Evolutionary conservation across 1,140 invertebrate species (phyloP), one percentile per base, ranked within the genome.

Genomic region (Bombyx mandarina): DNA sequence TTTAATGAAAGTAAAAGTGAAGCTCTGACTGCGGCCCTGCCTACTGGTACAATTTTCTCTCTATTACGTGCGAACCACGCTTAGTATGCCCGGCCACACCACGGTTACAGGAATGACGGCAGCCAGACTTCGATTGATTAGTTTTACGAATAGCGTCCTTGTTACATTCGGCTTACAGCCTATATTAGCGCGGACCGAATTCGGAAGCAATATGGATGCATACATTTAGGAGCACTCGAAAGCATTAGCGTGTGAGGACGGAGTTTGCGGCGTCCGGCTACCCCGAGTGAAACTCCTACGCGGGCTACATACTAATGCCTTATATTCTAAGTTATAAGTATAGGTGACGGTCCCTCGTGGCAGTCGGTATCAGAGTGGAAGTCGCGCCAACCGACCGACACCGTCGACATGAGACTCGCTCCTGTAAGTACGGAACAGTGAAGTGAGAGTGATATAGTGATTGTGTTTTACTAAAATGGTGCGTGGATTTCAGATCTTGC

Each of bases 31-130:
- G 47, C 75, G 54, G 47, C 63, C 60, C 82, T 80, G 79, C 12
- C 22, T n/a, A 45, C 35, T 79, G 70, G 66, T 82, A 82, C 74
- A 86, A 77, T 86, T 84, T 86, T 83, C 83, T 75, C 81, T 68
- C 67, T 69, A 82, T 86, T 86, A 86, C 81, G 80, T 79, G 70
- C 65, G 57, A 56, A 62, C 48, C 73, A 75, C 58, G 59, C 79
- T 86, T 82, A 61, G 74, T 79, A 86, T 86, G 78, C 79, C 62
- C 60, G 53, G 48, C 52, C 63, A 60, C 64, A 60, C 61, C 42
- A 68, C 57, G 76, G 83, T 85, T 83, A 86, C 82, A 73, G 62
- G 75, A 70, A 83, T 86, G 81, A 84, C 80, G 81, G 67, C 73
- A 83, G 63, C 71, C 52, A 50, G 52, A 57, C 26, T 35, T 35